Base-by-base conservation (phyloP, 2,888 invertebrate genomes). In the Ceraclea dissimilis region DNA sequence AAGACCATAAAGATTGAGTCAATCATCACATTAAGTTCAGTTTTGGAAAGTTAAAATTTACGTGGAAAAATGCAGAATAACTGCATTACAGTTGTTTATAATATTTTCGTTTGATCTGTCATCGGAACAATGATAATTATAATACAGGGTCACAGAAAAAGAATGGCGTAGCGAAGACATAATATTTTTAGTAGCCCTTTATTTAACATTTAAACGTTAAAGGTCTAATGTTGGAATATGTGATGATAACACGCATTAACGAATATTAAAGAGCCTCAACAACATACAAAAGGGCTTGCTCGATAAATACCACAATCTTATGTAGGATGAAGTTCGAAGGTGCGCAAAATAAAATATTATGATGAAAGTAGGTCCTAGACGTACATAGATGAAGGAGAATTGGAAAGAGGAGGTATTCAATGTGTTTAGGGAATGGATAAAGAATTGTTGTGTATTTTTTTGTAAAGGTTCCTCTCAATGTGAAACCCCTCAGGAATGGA, bases 311-410 rank as follows among this genome's bases (percentile, higher is more conserved):
- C 49, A 49, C 39, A 54, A 39, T 49, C 43, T 48, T 21, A 17
- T 48, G 39, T 49, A 19, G 26, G 26, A 48, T 49, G 39, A 54
- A 49, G 39, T 39, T 39, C 39, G 13, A 13, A 49, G 49, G 33
- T 39, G 49, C 21, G 49, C 39, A 39, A 39, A 54, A 54, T 54
- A 54, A 54, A 54, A 54, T n/a, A n/a, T n/a, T n/a, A n/a, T 49
- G 54, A 54, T 49, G 31, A 49, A 54, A 54, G 49, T 54, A 39
- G 33, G 34, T 39, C 34, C 8, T n/a, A 47, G 19, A 8, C 31
- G 33, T 13, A 8, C 8, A 31, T 8, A 39, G 39, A 39, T 39
- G 39, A 13, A 26, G 10, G 10, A 26, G 10, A 26, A 26, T 6
- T 26, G 10, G 44, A 20, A 39, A 2, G 43, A 46, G 52, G 26